phyloP scores from a whole-genome alignment of 2,113 vertebrate species.

The Neotragus pygmaeus region DNA sequence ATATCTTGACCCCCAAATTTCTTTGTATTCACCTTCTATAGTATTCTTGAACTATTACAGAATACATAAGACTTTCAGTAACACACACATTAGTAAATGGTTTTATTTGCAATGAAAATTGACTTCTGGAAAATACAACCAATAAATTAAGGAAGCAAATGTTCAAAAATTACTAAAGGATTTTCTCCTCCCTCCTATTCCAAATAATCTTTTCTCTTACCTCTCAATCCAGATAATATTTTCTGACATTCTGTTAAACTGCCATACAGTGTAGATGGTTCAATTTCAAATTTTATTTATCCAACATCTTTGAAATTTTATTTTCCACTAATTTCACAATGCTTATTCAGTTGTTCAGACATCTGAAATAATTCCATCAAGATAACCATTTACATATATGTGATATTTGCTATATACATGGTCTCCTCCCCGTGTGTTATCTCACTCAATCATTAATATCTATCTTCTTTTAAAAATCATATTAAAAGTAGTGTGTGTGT shows the following conservation, averaged over 20 bases:
- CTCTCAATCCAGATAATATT: neutral
- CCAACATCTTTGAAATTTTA: neutral
- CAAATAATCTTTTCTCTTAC: neutral
- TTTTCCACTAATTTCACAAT: constrained; percentile 16
- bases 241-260: neutral
- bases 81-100: neutral
- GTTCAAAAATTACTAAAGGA: neutral
- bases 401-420: neutral
- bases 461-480: neutral
- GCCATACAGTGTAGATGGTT: neutral
- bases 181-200: neutral
- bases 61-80: neutral
- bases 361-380: neutral
- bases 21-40: neutral
- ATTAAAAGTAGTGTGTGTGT: neutral
- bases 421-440: neutral
- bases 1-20: neutral
- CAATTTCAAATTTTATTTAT: neutral
- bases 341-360: neutral
- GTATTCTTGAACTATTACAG: neutral
- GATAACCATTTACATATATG: neutral
- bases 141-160: constrained; percentile 23
- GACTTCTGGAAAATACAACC: neutral
- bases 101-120: neutral
- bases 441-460: neutral